Base-by-base conservation (phyloP, 37 sponge, comb jelly and placozoan species). In the Halichondria panicea region DNA sequence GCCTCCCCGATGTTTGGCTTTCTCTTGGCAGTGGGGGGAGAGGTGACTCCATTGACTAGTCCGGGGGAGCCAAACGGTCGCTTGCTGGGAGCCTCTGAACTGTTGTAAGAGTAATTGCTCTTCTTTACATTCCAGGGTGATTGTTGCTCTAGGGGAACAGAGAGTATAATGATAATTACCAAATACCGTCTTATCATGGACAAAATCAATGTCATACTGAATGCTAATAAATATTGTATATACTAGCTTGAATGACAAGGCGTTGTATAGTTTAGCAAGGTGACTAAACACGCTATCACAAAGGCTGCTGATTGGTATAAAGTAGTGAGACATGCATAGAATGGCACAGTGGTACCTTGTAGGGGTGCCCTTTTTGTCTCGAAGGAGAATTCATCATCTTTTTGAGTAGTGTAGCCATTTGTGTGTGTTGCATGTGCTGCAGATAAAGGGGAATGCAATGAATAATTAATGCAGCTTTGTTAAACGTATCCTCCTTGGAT, bases 61-160 rank as follows among this genome's bases (percentile, higher is more conserved):
- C n/a, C n/a, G 1, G 78, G 78, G 9, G 68, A 66, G 0, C 57
- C 54, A 4, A 27, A 41, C 13, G 53, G 67, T 78, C 78, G 46
- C 33, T 78, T 78, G 8, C 56, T 19, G 5, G 56, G 2, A 6
- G 22, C 34, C 1, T 50, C 67, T 43, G 21, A 48, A 28, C 48
- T 44, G 27, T 69, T 45, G 50, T 63, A 81, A 2, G 72, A 71
- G 52, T 40, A 71, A 18, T 25, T 62, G 34, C 45, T 21, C 0
- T 61, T 42, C 31, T 43, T 57, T 12, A 81, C 64, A 32, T 71
- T 81, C 81, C 81, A 81, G 0, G 72, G 43, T 15, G 69, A 60
- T 31, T 69, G 69, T 33, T 80, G 32, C 35, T 68, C 80, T 80
- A 45, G 3, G 11, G 11, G 33, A 58, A 19, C 27, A 78, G 8